These are phyloP conservation scores for Monomorium pharaonis DNA, from an alignment of 1,140 invertebrate genomes.

Conservation along the genomic window DNA sequence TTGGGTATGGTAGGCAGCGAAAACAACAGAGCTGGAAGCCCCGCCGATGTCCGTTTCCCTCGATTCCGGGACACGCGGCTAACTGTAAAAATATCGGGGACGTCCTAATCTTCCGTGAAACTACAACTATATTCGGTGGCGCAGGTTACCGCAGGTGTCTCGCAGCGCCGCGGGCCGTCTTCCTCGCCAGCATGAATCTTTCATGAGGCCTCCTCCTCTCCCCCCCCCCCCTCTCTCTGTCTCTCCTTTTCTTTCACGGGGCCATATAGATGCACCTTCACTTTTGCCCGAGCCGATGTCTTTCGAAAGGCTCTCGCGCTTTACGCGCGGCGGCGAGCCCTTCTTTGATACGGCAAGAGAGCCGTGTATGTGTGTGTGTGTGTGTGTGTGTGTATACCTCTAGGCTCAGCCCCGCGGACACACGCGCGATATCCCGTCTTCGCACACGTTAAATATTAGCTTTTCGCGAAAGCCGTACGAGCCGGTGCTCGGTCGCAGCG, in stretches of 20 bases:
- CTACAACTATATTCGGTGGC: no score
- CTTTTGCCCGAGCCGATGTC: conserved; percentile 44
- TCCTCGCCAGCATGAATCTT: conserved; percentile 53
- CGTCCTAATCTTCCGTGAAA: conserved; percentile 58
- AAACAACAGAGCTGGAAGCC: conserved; percentile 31
- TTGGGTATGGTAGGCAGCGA: neutral
- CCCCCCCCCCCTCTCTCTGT: no score
- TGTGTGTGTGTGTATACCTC: no score
- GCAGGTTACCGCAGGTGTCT: conserved; percentile 49
- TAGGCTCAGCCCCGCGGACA: neutral
- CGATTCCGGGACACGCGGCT: conserved; percentile 46
- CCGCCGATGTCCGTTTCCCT: neutral
- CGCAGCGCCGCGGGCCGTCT: conserved; percentile 26
- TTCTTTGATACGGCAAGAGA: conserved; percentile 23
- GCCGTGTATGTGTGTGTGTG: no score
- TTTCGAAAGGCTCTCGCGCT: conserved; percentile 34
- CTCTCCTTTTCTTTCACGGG: neutral
- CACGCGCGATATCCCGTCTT: neutral
- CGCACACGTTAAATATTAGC: conserved; percentile 7
- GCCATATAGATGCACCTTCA: conserved; percentile 54
- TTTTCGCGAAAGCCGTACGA: neutral
- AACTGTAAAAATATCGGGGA: conserved; percentile 66
- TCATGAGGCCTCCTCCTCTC: conserved; percentile 44
- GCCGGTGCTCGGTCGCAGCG: no score
- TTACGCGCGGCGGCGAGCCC: conserved; percentile 1